Evolutionary conservation across 2,888 invertebrate species (phyloP), one percentile per base, ranked within the genome.

Genomic region (Acanthopleura granulata): DNA sequence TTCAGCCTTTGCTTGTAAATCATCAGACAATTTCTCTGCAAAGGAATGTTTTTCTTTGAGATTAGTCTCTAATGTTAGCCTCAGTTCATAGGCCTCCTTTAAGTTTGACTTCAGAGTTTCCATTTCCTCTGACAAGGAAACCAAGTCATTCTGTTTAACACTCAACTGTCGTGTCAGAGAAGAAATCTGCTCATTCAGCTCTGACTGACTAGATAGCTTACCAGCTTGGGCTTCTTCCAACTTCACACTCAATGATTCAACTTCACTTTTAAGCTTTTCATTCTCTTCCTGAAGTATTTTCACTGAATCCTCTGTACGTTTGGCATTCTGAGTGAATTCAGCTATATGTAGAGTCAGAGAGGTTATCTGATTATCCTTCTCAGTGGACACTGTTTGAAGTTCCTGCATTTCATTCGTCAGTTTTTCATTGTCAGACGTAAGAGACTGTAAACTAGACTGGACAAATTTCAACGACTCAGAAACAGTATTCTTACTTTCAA

Each of bases 361-460:
- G 9, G 40, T 9, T 40, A 40, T 40, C 9, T 40, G 40, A 40
- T 3, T 40, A 40, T 40, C 40, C 40, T 40, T 40, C 40, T 40
- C 40, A 40, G 9, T 6, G 40, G 40, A 40, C 40, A 40, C 40
- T 40, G 40, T 9, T 40, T 40, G 40, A 40, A 40, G 40, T 9
- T 40, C 40, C 40, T 9, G 40, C 3, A 40, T 9, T 40, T 40
- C 40, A 9, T 40, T 40, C 1, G 3, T 72, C 18, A 50, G 15
- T 22, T 72, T 72, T 27, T 72, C 72, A 22, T 72, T 29, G 40
- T 40, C 40, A 40, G 40, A 40, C 12, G 50, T 51, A 18, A 51
- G 25, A 6, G 27, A 12, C 22, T 51, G 50, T 14, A 29, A n/a
- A 25, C n/a, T 72, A 18, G 51, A 16, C 72, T 72, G 51, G 14